Evolutionary conservation across 2,797 vertebrate species (phyloP).

Genomic region (Gymnodraco acuticeps): DNA sequence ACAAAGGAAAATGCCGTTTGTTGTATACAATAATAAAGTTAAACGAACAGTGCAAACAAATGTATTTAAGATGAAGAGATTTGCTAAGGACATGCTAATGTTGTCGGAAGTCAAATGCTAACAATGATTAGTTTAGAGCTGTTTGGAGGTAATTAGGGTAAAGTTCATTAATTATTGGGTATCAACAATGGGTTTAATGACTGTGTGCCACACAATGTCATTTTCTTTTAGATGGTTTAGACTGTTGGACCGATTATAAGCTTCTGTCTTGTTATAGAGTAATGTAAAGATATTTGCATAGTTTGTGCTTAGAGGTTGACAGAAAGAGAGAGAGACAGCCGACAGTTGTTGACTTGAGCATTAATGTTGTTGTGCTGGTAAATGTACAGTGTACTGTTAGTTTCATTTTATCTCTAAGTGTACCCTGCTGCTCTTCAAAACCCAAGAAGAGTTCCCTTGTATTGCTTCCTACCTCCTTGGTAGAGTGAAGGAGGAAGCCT

Average conservation of each 20-base stretch:
- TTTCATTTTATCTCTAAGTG: too few relatives aligned
- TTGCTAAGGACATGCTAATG: neutral
- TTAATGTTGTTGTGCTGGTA: too few relatives aligned
- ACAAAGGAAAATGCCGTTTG: conserved; percentile 15
- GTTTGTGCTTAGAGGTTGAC: too few relatives aligned
- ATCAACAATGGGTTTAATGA: neutral
- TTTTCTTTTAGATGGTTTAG: too few relatives aligned
- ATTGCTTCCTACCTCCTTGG: neutral
- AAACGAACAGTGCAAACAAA: neutral
- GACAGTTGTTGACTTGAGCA: too few relatives aligned
- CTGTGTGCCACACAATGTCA: neutral
- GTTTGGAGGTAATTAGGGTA: neutral
- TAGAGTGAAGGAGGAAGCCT: too few relatives aligned
- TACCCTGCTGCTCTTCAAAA: neutral
- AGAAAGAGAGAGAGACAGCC: too few relatives aligned
- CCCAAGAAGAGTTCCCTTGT: neutral
- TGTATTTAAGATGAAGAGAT: neutral
- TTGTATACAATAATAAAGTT: neutral
- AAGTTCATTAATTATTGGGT: neutral
- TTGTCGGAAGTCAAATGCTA: neutral
- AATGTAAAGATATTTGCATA: too few relatives aligned
- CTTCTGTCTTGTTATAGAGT: too few relatives aligned
- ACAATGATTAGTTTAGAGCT: neutral
- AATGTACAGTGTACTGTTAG: too few relatives aligned
- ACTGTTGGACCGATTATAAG: too few relatives aligned